phyloP scores from a whole-genome alignment of 2,113 vertebrate species.

The Myotis brandtii region DNA sequence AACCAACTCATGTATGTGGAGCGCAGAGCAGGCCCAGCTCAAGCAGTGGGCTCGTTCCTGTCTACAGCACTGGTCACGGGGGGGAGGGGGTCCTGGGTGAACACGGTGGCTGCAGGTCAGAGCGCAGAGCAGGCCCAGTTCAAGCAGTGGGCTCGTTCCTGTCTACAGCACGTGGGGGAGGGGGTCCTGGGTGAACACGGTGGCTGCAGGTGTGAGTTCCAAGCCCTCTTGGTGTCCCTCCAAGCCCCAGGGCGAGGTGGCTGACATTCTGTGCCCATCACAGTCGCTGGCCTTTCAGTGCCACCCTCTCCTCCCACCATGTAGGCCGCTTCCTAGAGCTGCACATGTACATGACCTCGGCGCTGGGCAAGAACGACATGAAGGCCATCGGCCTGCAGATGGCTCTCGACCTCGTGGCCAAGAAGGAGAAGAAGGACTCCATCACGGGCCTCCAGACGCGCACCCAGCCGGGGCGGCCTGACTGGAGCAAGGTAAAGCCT shows the following conservation, averaged over 20 bases:
- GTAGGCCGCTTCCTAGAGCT: slow-evolving; percentile 93
- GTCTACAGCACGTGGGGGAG: not conserved
- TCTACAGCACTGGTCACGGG: not conserved
- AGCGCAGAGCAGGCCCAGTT: not conserved
- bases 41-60: not conserved
- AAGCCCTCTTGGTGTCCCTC: not conserved
- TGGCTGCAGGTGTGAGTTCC: not conserved
- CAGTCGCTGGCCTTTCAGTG: not conserved
- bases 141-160: not conserved
- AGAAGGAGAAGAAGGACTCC: slow-evolving; percentile 91
- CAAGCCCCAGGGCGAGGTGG: not conserved
- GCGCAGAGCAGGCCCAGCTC: not conserved
- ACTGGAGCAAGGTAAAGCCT: slow-evolving; percentile 89
- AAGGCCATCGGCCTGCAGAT: slow-evolving; percentile 95
- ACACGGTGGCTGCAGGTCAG: not conserved
- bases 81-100: not conserved
- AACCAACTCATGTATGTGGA: accelerated
- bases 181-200: not conserved
- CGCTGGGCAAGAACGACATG: slow-evolving; percentile 92
- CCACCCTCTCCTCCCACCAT: not conserved
- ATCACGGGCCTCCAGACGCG: slow-evolving; percentile 92
- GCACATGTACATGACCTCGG: slow-evolving; percentile 95
- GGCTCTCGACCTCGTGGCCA: slow-evolving; percentile 93
- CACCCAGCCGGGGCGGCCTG: slow-evolving; percentile 91
- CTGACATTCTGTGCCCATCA: not conserved